Evolutionary conservation across 2,888 invertebrate genomes (phyloP).

Genomic region (Drosophila mettleri): DNA sequence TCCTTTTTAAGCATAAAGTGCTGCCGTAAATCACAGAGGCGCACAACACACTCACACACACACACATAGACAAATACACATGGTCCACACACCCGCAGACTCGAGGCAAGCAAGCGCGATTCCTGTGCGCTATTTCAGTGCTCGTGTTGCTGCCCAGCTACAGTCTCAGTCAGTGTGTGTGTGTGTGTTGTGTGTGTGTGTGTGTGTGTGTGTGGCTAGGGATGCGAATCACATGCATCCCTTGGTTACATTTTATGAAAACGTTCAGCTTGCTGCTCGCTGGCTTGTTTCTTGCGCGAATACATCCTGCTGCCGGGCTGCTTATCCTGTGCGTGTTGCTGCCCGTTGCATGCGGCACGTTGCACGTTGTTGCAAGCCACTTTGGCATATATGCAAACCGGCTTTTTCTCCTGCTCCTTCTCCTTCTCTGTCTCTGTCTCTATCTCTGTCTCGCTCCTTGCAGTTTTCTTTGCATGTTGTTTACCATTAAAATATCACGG

Average conservation of each 20-base stretch:
- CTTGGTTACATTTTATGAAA: constrained; percentile 81
- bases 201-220: constrained; percentile 40
- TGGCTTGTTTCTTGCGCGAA: constrained; percentile 60
- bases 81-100: constrained; percentile 43
- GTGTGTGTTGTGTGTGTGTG: constrained; percentile 20
- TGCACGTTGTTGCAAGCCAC: constrained; percentile 57
- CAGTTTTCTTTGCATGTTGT: constrained; percentile 66
- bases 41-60: constrained; percentile 48
- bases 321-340: constrained; percentile 64
- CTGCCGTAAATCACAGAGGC: constrained; percentile 82
- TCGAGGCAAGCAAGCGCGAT: constrained; percentile 50
- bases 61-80: constrained; percentile 22
- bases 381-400: constrained; percentile 68
- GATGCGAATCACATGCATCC: constrained; percentile 80
- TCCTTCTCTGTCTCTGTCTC: neutral
- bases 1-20: constrained; percentile 83
- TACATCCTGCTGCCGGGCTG: constrained; percentile 61
- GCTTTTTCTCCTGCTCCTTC: neutral
- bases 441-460: constrained; percentile 46
- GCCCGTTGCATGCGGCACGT: constrained; percentile 34
- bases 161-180: constrained; percentile 19
- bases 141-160: constrained; percentile 33
- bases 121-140: constrained; percentile 62
- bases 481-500: constrained; percentile 81
- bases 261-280: constrained; percentile 61